Conservation (phyloP, 2,888 invertebrate genomes). For the Eupelmus urozonus region DNA sequence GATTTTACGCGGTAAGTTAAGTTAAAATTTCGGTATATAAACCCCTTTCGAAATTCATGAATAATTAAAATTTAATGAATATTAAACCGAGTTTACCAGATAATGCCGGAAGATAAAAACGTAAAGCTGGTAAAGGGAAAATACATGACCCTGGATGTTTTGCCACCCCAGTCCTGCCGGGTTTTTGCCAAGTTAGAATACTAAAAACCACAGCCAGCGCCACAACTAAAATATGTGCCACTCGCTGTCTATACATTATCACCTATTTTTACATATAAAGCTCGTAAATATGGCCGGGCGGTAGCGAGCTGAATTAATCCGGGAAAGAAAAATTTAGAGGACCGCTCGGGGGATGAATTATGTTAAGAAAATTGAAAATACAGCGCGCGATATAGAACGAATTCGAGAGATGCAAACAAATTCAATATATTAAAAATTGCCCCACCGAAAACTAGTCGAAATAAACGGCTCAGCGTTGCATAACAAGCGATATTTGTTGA, state of each 20-base stretch:
- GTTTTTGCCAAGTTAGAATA: conserved; percentile 28
- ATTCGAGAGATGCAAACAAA: too few relatives aligned
- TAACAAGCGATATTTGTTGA: too few relatives aligned
- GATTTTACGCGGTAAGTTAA: not conserved
- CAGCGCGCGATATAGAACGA: too few relatives aligned
- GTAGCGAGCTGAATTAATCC: not conserved
- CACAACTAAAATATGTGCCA: conserved; percentile 5
- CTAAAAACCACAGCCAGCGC: not conserved
- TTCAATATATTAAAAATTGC: too few relatives aligned
- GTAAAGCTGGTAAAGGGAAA: conserved; percentile 25
- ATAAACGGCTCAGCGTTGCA: too few relatives aligned
- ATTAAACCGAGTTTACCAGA: conserved; percentile 42
- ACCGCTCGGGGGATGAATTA: not conserved
- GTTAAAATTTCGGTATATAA: conserved; percentile 18
- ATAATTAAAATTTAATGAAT: conserved; percentile 51
- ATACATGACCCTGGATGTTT: conserved; percentile 7
- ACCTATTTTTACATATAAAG: conserved; percentile 28
- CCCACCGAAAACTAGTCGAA: too few relatives aligned
- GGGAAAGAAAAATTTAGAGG: not conserved
- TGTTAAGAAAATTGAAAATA: too few relatives aligned
- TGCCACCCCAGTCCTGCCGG: conserved; percentile 11
- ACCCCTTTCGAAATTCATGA: conserved; percentile 34
- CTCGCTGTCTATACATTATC: conserved; percentile 8
- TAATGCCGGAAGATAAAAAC: conserved; percentile 22
- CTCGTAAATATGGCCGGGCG: conserved; percentile 21